Conservation (phyloP, 2,113 vertebrate genomes). For the Malurus cyaneus region DNA sequence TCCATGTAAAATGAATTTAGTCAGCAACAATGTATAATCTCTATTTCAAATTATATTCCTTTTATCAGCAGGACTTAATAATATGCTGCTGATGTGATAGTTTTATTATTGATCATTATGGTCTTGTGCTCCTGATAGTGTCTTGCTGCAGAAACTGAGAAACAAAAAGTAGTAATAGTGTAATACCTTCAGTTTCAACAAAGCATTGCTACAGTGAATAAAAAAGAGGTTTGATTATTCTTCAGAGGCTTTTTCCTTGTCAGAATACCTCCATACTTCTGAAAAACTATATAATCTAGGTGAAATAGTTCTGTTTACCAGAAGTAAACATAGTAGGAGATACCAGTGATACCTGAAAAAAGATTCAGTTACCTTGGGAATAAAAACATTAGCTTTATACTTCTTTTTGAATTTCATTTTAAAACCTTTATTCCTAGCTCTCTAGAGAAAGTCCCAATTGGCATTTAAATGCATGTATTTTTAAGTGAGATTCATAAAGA, state of each 20-base stretch:
- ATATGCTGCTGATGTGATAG: neutral
- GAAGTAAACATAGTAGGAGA: neutral
- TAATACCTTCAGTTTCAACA: neutral
- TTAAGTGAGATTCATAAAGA: neutral
- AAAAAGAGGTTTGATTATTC: neutral
- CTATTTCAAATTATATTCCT: neutral
- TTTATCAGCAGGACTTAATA: neutral
- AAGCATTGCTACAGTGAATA: neutral
- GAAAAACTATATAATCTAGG: neutral
- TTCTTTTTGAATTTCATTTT: constrained; percentile 33
- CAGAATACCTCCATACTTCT: neutral
- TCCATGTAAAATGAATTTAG: neutral
- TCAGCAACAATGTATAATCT: neutral
- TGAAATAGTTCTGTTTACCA: constrained; percentile 17
- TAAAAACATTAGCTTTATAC: constrained; percentile 22
- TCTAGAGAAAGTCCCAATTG: neutral
- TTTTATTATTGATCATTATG: neutral
- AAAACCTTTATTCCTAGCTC: neutral
- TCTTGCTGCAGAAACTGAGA: neutral
- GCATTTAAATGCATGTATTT: neutral
- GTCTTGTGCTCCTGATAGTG: neutral
- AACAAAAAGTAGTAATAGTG: neutral
- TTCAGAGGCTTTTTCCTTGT: neutral
- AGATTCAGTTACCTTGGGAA: neutral
- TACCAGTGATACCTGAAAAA: neutral